Evolutionary conservation across 2,113 vertebrate species (phyloP).

Genomic region (Tursiops truncatus): DNA sequence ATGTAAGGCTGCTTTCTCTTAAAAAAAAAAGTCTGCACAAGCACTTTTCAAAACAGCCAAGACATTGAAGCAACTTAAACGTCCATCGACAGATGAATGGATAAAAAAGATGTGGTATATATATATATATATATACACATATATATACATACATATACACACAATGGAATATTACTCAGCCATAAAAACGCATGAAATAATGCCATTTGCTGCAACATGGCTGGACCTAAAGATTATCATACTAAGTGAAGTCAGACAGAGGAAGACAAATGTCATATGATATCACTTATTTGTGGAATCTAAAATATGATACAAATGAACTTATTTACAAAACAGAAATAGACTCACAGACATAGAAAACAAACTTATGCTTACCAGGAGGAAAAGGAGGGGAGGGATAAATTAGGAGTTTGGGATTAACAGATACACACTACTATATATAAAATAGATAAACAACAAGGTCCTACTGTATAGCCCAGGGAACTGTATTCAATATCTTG

Average conservation of each 20-base stretch:
- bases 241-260: not conserved
- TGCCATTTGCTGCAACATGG: not conserved
- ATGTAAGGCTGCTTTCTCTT: not conserved
- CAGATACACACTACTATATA: not conserved
- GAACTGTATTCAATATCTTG: not conserved
- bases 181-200: not conserved
- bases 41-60: not conserved
- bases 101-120: not conserved
- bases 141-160: not conserved
- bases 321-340: not conserved
- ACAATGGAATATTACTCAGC: not conserved
- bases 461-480: not conserved
- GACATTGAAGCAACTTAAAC: not conserved
- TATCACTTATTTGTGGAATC: not conserved
- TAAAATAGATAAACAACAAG: not conserved
- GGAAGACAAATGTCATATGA: not conserved
- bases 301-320: not conserved
- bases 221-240: not conserved
- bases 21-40: too few relatives aligned
- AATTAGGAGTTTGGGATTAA: not conserved
- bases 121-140: too few relatives aligned
- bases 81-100: not conserved
- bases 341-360: not conserved
- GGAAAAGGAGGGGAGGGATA: not conserved
- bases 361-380: not conserved